A percentile compares a stretch with the other conserved stretches of the same genome.
phyloP scores from a whole-genome alignment of 2,113 vertebrate species.

The Passer domesticus region DNA sequence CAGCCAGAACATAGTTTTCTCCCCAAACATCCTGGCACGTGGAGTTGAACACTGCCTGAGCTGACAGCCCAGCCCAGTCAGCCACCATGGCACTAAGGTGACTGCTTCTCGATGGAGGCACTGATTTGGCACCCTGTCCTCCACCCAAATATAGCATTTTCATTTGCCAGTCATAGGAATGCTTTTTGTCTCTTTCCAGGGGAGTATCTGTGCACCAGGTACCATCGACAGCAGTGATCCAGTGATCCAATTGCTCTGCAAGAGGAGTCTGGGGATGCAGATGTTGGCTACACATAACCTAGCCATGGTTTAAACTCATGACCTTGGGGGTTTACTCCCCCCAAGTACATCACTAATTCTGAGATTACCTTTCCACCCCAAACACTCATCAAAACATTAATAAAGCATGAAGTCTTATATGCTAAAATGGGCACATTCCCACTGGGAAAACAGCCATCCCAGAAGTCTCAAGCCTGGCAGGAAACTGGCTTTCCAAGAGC shows the following conservation, averaged over 20 bases:
- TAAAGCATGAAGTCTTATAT: conserved; percentile 26
- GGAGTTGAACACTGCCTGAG: fast-evolving
- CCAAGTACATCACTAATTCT: background rate
- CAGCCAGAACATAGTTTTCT: background rate
- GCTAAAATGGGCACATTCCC: conserved; percentile 35
- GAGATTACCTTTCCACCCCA: background rate
- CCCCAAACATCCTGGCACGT: background rate
- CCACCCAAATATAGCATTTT: background rate
- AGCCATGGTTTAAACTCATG: background rate
- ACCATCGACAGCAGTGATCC: fast-evolving
- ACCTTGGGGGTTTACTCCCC: background rate
- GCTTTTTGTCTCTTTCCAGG: background rate
- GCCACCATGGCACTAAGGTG: fast-evolving
- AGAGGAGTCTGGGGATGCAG: background rate
- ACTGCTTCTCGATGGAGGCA: background rate
- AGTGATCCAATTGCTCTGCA: background rate
- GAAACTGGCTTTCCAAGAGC: conserved; percentile 51
- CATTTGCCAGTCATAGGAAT: background rate
- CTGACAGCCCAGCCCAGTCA: background rate
- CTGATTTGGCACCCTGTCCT: background rate
- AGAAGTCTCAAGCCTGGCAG: conserved; percentile 58
- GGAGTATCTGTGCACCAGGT: background rate
- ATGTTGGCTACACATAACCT: background rate
- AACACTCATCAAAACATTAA: background rate
- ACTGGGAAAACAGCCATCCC: conserved; percentile 37